Evolutionary conservation across 2,797 vertebrate species (phyloP), one percentile per base, ranked within the genome.

Genomic region (Emys orbicularis): DNA sequence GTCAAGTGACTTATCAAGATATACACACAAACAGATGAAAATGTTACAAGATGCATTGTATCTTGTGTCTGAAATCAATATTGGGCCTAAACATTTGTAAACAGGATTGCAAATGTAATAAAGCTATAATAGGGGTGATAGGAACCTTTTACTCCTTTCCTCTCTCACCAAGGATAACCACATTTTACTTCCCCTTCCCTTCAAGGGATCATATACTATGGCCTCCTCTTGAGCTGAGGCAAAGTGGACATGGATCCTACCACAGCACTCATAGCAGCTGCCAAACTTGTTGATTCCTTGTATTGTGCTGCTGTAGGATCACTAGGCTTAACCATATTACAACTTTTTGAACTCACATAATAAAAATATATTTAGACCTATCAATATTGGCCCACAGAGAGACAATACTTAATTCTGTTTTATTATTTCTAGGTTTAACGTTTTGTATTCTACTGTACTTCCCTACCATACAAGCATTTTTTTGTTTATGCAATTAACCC

Each of bases 401-500:
- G 89, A 37, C 29, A 72, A 18, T 41, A 65, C 5, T 3, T 84
- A 50, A 44, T 89, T 50, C 81, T 88, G 12, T 13, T 93, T 96
- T 83, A 94, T n/a, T 57, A 57, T 34, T 86, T 74, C n/a, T 53
- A 37, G 93, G 31, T 65, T n/a, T 65, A n/a, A 65, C 2, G 8
- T n/a, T 65, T n/a, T 65, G 34, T n/a, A n/a, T 18, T 83, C 50
- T 41, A 91, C 56, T 84, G 21, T 44, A 44, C 23, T 74, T 21
- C 10, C 21, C 18, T 41, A 89, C 90, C 23, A 77, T 89, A 47
- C 31, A 29, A 37, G 3, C 16, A 34, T 41, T 77, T 21, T 21
- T 52, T 82, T 57, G 41, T 87, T 53, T 91, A 81, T 94, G 89
- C 84, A 92, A 54, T 44, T 86, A 96, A 89, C 49, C 88, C 68